Evolutionary conservation across 2,797 vertebrate species (phyloP).

Genomic region (Hemitrygon akajei): DNA sequence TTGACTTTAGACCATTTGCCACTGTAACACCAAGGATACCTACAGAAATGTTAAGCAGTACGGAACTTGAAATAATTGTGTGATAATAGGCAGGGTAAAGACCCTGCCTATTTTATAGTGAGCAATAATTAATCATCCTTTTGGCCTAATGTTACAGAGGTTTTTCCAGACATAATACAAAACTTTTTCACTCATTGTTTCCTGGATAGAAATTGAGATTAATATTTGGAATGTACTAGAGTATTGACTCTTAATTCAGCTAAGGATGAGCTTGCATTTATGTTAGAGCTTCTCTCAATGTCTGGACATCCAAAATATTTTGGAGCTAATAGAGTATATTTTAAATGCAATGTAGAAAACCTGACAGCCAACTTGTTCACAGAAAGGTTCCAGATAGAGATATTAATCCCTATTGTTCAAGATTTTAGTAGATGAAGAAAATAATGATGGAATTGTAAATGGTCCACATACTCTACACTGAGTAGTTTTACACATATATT

Average conservation of each 20-base stretch:
- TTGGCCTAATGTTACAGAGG: not conserved
- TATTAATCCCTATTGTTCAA: no score
- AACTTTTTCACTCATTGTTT: not conserved
- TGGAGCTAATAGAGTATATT: no score
- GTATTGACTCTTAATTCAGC: not conserved
- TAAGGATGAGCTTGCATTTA: not conserved
- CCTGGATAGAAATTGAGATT: not conserved
- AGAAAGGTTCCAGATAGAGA: no score
- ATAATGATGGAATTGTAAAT: no score
- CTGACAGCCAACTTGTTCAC: no score
- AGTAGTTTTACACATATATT: no score
- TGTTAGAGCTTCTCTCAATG: no score
- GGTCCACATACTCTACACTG: no score
- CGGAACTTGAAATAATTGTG: not conserved
- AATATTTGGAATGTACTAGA: constrained; percentile 5
- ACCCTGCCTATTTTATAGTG: not conserved
- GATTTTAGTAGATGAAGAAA: no score
- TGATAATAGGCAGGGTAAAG: no score
- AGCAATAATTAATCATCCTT: not conserved
- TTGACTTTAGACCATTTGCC: not conserved
- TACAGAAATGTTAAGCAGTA: not conserved
- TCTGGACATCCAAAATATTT: no score
- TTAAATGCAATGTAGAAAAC: no score
- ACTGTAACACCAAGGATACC: not conserved
- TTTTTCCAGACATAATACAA: not conserved